These are phyloP conservation scores for Taeniopygia guttata DNA, from an alignment of 2,797 vertebrate genomes.

Conservation along the genomic window DNA sequence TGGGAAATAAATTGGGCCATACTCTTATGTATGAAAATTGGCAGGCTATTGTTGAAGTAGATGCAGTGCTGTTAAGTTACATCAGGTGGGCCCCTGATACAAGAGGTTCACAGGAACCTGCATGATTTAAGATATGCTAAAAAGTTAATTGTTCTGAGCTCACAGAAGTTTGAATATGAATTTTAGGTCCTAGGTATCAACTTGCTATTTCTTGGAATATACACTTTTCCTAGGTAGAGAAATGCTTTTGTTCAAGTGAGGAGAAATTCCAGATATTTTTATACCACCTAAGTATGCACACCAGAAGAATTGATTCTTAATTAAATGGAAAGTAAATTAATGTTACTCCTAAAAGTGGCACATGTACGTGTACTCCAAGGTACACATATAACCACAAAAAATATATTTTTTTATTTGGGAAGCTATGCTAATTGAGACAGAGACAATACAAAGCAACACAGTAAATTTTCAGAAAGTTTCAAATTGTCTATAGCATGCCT, in stretches of 20 bases:
- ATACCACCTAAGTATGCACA: not conserved
- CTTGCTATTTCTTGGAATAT: not conserved
- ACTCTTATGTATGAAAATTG: not conserved
- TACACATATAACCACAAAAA: not conserved
- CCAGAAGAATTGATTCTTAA: not conserved
- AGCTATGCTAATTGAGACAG: not conserved
- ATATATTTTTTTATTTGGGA: not conserved
- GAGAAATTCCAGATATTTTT: not conserved
- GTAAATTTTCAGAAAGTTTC: not conserved
- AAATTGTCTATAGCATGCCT: not conserved
- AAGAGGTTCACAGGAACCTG: not conserved
- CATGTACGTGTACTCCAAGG: not conserved
- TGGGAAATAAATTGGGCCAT: not conserved
- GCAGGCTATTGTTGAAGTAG: not conserved
- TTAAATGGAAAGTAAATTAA: not conserved
- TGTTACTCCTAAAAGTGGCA: not conserved
- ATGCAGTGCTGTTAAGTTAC: not conserved
- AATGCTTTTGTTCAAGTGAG: not conserved
- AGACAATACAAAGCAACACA: not conserved
- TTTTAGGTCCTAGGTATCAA: not conserved
- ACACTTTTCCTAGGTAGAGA: not conserved
- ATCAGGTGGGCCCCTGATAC: not conserved
- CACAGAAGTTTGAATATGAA: not conserved
- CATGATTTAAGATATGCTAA: not conserved
- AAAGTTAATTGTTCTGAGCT: not conserved